Evolutionary conservation across 53 echinoderm and acorn worm genomes (phyloP).

Genomic region (Antedon mediterranea): DNA sequence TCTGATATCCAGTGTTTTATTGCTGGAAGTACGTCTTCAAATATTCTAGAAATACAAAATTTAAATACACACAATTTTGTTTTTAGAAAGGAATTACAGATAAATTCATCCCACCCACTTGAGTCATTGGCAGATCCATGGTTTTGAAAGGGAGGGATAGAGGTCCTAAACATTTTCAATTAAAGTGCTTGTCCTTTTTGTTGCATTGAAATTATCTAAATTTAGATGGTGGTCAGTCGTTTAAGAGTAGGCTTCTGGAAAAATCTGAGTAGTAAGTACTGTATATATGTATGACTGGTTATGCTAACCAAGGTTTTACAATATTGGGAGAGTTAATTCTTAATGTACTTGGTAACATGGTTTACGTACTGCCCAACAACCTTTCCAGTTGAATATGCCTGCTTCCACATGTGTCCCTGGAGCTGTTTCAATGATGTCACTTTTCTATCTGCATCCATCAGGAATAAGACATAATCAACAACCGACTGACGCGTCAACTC

Average conservation of each 20-base stretch:
- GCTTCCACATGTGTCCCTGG: slow-evolving; percentile 83
- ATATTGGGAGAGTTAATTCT: no score
- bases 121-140: background rate
- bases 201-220: no score
- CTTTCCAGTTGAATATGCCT: slow-evolving; percentile 36
- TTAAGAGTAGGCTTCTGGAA: no score
- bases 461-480: slow-evolving; percentile 43
- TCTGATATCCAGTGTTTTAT: slow-evolving; percentile 46
- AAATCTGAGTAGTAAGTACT: no score
- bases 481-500: slow-evolving; percentile 28
- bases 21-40: slow-evolving; percentile 50
- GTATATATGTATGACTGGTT: no score
- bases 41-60: slow-evolving; percentile 28
- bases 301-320: no score
- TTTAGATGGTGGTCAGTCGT: no score
- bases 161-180: background rate
- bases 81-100: background rate
- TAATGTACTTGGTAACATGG: no score
- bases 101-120: background rate
- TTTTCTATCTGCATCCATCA: slow-evolving; percentile 81
- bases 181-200: no score
- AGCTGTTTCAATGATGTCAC: slow-evolving; percentile 77
- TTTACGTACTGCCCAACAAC: slow-evolving; percentile 68
- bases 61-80: no score
- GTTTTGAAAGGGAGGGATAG: background rate